phyloP scores from a whole-genome alignment of 2,888 invertebrate genomes.

The Andricus quercusramuli region DNA sequence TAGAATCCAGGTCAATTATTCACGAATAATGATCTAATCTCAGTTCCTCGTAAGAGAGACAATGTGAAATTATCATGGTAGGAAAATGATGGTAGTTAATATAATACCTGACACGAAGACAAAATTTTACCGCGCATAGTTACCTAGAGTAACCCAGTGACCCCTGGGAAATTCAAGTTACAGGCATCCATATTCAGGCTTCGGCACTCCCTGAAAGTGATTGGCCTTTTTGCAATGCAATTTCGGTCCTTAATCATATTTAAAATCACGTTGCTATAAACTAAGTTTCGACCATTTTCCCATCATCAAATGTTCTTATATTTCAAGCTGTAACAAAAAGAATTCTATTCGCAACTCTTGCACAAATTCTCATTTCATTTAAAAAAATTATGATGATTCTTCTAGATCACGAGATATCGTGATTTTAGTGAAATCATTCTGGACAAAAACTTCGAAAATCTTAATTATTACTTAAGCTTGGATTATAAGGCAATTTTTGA shows the following conservation, averaged over 20 bases:
- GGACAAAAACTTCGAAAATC: too few relatives aligned
- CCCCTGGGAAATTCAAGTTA: constrained; percentile 35
- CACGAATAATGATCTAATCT: neutral
- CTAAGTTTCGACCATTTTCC: neutral
- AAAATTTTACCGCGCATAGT: constrained; percentile 22
- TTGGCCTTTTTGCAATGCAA: constrained; percentile 12
- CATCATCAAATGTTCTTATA: neutral
- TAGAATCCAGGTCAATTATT: constrained; percentile 1
- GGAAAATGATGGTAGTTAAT: neutral
- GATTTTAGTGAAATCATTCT: too few relatives aligned
- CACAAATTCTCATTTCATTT: too few relatives aligned
- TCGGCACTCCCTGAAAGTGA: constrained; percentile 35
- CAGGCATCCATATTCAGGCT: constrained; percentile 29
- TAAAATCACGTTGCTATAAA: neutral
- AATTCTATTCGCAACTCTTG: too few relatives aligned
- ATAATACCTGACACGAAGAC: constrained; percentile 17
- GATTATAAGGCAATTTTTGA: too few relatives aligned
- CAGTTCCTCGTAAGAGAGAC: neutral
- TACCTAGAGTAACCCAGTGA: constrained; percentile 20
- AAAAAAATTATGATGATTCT: too few relatives aligned
- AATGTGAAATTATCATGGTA: neutral
- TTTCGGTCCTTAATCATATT: constrained; percentile 31
- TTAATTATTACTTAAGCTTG: too few relatives aligned
- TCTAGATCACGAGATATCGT: too few relatives aligned
- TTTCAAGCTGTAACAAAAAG: neutral